phyloP scores from a whole-genome alignment of 2,113 vertebrate genomes.

The Piprites chloris region DNA sequence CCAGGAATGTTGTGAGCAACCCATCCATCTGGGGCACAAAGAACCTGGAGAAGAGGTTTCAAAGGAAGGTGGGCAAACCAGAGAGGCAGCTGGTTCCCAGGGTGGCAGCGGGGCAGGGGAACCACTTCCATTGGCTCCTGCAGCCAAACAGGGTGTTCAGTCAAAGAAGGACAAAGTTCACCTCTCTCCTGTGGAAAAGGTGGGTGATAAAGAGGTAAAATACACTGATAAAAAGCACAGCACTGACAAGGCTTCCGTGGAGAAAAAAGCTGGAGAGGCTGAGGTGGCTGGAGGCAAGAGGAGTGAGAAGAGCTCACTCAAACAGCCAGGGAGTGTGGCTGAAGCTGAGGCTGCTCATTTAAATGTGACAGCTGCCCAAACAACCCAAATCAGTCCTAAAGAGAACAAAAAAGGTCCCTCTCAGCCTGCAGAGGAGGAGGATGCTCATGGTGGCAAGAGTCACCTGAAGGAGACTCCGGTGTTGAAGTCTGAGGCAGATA shows the following conservation, averaged over 20 bases:
- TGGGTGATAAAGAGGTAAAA: neutral
- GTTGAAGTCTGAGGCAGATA: neutral
- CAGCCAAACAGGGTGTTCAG: neutral
- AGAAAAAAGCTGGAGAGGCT: neutral
- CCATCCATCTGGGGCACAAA: fast-evolving
- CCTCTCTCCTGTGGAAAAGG: neutral
- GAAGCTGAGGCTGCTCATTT: neutral
- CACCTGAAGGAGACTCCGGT: fast-evolving
- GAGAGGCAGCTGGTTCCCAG: neutral
- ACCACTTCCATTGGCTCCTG: neutral
- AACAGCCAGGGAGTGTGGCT: neutral
- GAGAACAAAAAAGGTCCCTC: neutral
- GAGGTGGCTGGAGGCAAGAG: neutral
- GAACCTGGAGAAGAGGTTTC: neutral
- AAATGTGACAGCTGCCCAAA: neutral
- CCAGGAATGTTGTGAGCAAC: fast-evolving
- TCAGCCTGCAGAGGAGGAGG: neutral
- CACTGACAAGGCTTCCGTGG: neutral
- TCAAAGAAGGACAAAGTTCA: neutral
- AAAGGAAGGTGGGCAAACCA: neutral
- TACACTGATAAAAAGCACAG: neutral
- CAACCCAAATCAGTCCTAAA: neutral
- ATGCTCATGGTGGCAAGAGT: neutral
- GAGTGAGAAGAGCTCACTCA: neutral
- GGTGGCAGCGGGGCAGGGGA: neutral